Evolutionary conservation across 2,888 invertebrate genomes (phyloP), one percentile per base, ranked within the genome.

Genomic region (Brenthis hecate): DNA sequence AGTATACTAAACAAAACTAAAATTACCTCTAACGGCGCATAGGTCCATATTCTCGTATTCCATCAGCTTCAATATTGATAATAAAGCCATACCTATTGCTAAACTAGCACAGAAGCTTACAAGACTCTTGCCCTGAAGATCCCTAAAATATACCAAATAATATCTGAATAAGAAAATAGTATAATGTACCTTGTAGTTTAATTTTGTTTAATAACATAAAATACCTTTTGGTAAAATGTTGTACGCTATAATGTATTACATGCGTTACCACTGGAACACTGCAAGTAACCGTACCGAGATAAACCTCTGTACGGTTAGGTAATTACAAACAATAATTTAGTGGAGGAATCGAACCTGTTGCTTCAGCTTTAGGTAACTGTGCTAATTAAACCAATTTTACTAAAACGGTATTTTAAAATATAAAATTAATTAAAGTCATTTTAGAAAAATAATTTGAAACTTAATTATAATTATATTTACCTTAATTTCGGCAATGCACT

Each of bases 91-190:
- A 1, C 85, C 89, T 13, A 86, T 73, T 0, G 82, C 85, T 23
- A 89, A 78, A 68, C 86, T 86, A 0, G 69, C 65, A 68, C 91
- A 88, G 60, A 91, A 86, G 72, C 85, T 86, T 23, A 89, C 84
- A 13, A 91, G 81, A 69, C 89, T 90, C 70, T 88, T 90, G 14
- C 92, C 92, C 72, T 86, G 87, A 14, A 91, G 79, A 74, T 92
- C 92, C 70, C 92, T 92, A 28, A 85, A 86, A 73, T 19, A 72
- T 67, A 56, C 6, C 28, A 66, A 56, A 19, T 32, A 16, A 6
- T 11, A 47, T n/a, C 8, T 50, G 6, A 1, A 13, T 50, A n/a
- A n/a, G n/a, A 50, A 5, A 5, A 14, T 50, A 50, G 5, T 50
- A n/a, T n/a, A n/a, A 14, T 6, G 13, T 8, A 23, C 2, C 13